Base-by-base conservation (phyloP, 2,113 vertebrate species). In the Onychostoma macrolepis region DNA sequence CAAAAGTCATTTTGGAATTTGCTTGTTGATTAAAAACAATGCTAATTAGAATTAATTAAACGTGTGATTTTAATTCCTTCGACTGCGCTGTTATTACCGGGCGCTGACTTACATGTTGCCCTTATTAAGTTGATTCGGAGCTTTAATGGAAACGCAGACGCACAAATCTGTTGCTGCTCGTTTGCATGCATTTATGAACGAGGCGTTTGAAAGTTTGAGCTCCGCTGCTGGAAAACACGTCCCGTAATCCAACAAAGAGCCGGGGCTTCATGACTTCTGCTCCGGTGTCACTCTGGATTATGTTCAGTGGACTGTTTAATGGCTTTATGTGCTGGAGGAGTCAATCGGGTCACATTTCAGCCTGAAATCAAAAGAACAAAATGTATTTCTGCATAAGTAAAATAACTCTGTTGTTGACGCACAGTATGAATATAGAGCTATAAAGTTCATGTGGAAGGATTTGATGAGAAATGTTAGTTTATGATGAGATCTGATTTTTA, bases 11-110 rank as follows among this genome's bases (percentile, higher is more conserved):
- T 90, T 87, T 69, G 71, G 87, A 86, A 84, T 91, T 85, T 83
- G 84, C 87, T 76, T 84, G 89, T 87, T 92, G 89, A 92, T 91
- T 92, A 90, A 90, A 92, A 90, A 91, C 90, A 91, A 90, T 89
- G 85, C 85, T 89, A 89, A 90, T 91, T 90, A 90, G 89, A 88
- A 90, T 89, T 90, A 90, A 90, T 92, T 87, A 89, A 86, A 90
- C 89, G 86, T 71, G 88, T 84, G 84, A 89, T 90, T 88, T 90
- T 86, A 84, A 88, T 90, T 90, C 87, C 84, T 85, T 61, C 72
- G 84, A 76, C 80, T 80, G 81, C 69, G 13, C 77, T 69, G 67
- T 87, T 77, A 85, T 80, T 85, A 81, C 87, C 81, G 58, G 63
- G 72, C 80, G 63, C 80, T 43, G 83, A 50, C 83, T 74, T 76